Base-by-base conservation (phyloP, 1,140 invertebrate genomes). In the Neodiprion virginianus region DNA sequence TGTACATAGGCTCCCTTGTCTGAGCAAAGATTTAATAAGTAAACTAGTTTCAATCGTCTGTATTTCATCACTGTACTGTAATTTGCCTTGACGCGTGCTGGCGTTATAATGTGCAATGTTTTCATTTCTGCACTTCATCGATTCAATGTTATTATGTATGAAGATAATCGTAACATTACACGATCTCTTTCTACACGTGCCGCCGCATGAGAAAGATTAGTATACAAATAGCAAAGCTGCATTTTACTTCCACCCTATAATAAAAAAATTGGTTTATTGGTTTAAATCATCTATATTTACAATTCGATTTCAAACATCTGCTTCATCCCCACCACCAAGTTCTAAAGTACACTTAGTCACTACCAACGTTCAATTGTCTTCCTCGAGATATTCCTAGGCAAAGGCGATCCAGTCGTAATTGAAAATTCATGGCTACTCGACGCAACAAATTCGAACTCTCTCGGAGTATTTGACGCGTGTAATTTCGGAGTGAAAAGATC, bases 211-310 rank as follows among this genome's bases (percentile, higher is more conserved):
- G 53, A 61, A 61, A 12, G n/a, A 61, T 17, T 61, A 17, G 53
- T 61, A 61, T 17, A 61, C 53, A 61, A 61, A 17, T 61, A 61
- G 53, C 4, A 61, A 8, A 61, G 53, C n/a, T 61, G 28, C 28
- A 40, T 61, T 61, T 61, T 61, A 14, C n/a, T 61, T 61, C 53
- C n/a, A 14, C 53, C n/a, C 11, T 61, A 17, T 17, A 61, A 61
- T 61, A 61, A 61, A 61, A 61, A 17, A 61, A 61, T 8, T 14
- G 53, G 7, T 61, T 61, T 61, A 61, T 61, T 61, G 53, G 53
- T 61, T 61, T 61, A 61, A 61, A 61, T 61, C n/a, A 61, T 61
- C 53, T 61, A 61, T 61, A 61, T 61, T 61, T 61, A 61, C 53
- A 61, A 61, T 61, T 61, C 53, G 53, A 61, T 61, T 61, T 61